Evolutionary conservation across 2,888 invertebrate genomes (phyloP).

Genomic region (Bombyx huttoni): DNA sequence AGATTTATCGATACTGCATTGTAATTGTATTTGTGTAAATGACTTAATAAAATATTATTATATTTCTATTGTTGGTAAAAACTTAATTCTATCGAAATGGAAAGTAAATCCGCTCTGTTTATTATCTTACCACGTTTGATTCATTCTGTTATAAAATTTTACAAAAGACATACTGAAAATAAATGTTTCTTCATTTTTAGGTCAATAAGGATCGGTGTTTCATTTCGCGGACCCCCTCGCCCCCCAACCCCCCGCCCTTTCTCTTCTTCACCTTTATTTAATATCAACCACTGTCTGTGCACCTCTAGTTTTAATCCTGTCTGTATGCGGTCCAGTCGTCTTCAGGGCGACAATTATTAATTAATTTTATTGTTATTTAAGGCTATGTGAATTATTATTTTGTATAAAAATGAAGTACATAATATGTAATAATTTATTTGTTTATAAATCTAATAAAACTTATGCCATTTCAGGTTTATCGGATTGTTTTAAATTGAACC

Average conservation of each 20-base stretch:
- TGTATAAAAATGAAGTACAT: background rate
- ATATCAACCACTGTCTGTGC: background rate
- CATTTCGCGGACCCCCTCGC: constrained; percentile 35
- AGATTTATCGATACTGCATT: constrained; percentile 67
- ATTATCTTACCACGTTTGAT: constrained; percentile 62
- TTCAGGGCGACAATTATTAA: background rate
- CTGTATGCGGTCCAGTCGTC: background rate
- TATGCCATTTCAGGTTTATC: background rate
- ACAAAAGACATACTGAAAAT: constrained; percentile 79
- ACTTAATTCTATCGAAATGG: constrained; percentile 54
- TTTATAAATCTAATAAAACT: background rate
- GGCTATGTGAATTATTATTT: constrained; percentile 1
- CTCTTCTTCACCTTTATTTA: background rate
- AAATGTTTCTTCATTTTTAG: constrained; percentile 83
- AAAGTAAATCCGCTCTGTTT: constrained; percentile 66
- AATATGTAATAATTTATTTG: background rate
- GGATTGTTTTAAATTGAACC: background rate
- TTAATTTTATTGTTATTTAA: constrained; percentile 2
- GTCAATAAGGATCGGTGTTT: constrained; percentile 75
- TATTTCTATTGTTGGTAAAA: constrained; percentile 68
- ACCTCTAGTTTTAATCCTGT: background rate
- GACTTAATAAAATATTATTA: constrained; percentile 59
- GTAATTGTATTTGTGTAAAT: constrained; percentile 65
- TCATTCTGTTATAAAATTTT: constrained; percentile 73
- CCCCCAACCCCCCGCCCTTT: background rate